Conservation (phyloP, 2,113 vertebrate genomes). For the Melospiza georgiana region DNA sequence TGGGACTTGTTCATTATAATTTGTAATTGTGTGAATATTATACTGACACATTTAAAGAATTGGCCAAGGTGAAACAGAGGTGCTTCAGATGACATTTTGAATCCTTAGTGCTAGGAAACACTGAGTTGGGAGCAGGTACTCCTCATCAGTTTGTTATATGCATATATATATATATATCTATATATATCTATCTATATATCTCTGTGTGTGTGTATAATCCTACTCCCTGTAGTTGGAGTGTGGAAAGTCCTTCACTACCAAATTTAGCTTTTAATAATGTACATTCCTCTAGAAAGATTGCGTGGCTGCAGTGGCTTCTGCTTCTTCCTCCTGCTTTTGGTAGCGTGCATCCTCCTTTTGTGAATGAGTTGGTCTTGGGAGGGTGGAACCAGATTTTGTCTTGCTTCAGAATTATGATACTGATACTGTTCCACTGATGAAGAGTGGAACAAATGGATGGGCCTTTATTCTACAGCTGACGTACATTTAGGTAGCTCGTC, state of each 20-base stretch:
- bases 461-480: neutral
- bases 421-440: neutral
- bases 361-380: neutral
- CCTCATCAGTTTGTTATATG: neutral
- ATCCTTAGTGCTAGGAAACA: neutral
- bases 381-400: neutral
- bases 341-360: neutral
- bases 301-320: neutral
- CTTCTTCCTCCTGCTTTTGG: neutral
- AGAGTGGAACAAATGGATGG: neutral
- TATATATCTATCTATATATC: no score
- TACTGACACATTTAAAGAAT: neutral
- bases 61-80: neutral
- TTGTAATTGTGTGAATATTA: neutral
- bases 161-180: neutral
- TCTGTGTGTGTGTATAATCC: neutral
- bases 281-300: neutral
- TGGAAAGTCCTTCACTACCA: neutral
- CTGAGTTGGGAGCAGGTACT: neutral
- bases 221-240: neutral
- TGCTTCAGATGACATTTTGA: neutral
- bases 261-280: neutral
- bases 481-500: neutral
- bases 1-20: neutral
- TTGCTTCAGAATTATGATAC: neutral